Evolutionary conservation across 2,113 vertebrate species (phyloP), one percentile per base, ranked within the genome.

Genomic region (Dromas ardeola): DNA sequence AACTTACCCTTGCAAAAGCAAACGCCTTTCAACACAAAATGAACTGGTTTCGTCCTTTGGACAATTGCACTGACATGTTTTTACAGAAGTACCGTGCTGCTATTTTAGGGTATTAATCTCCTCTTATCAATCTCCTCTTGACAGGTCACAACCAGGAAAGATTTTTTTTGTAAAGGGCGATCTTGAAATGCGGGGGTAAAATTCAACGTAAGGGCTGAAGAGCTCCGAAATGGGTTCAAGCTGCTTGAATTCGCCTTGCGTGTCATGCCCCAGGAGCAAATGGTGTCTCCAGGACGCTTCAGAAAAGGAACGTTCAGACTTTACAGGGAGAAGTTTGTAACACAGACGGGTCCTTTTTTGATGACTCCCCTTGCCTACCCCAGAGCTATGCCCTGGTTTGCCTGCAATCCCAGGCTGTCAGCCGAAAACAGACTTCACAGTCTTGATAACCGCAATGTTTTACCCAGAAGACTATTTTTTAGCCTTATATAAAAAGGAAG

Each of bases 21-120:
- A 81, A 84, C 3, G 8, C 2, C 25, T 52, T 58, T 93, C 0
- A 0, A 13, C 10, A 40, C 23, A 47, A 92, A 95, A 89, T 38
- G 7, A 55, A 59, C 20, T 4, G 26, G 0, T 89, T 86, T 78
- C 62, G 29, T 61, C 47, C 56, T 89, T 81, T 34, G 72, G 73
- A 90, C 43, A 67, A 52, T 15, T 0, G 0, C 52, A 27, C 30
- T 5, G 2, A 40, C 6, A 25, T 18, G 30, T 43, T 93, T 79
- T 45, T 52, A 73, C 40, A 38, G 6, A 95, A 85, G 25, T 23
- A 53, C 9, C 45, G 40, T 22, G 38, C 30, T 43, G 56, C 30
- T 82, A 21, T 69, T 83, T 76, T 74, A 70, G 42, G 53, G 62
- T n/a, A 77, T 70, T 86, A 49, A 83, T 50, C 59, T 86, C 22